Evolutionary conservation across 2,888 invertebrate genomes (phyloP), one percentile per base, ranked within the genome.

Genomic region (Agrochola circellaris): DNA sequence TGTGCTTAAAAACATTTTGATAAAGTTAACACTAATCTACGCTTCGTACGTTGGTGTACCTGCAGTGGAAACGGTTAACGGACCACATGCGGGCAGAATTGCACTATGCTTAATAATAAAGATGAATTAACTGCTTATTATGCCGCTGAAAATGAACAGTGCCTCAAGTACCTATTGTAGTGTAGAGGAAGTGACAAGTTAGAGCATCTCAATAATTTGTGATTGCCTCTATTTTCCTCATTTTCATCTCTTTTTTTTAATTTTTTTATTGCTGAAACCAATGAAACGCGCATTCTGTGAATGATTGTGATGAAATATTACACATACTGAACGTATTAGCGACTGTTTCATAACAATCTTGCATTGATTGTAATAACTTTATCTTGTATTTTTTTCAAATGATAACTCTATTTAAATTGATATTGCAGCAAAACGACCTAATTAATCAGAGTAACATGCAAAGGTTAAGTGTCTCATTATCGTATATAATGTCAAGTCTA

Each of bases 381-480:
- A 85, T 77, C 60, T 72, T 65, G 67, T 75, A 62, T 38, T 81
- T 65, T 67, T 62, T 58, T 48, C 45, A 73, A 78, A 75, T 38
- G 26, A 62, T 66, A 67, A 34, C 42, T 65, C 48, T 51, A 62
- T 71, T 76, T 60, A 82, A 74, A 72, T 86, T 73, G 48, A 81
- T 74, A 79, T 76, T 74, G 76, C 77, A 65, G 42, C 66, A 81
- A 84, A 80, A 80, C 74, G 74, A 79, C 68, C 72, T 71, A 87
- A 85, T 88, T 88, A 77, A 86, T 82, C 80, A 76, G 82, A 86
- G 72, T 80, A 77, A 85, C 79, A 83, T 64, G 65, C 58, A 87
- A 86, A 86, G 82, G 84, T 84, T 79, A 88, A 88, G 74, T 86
- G 78, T 77, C 48, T 67, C 45, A 34, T 38, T 67, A 87, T 83